These are phyloP conservation scores for Poecilia gillii DNA, from an alignment of 2,797 vertebrate species.

Conservation along the genomic window DNA sequence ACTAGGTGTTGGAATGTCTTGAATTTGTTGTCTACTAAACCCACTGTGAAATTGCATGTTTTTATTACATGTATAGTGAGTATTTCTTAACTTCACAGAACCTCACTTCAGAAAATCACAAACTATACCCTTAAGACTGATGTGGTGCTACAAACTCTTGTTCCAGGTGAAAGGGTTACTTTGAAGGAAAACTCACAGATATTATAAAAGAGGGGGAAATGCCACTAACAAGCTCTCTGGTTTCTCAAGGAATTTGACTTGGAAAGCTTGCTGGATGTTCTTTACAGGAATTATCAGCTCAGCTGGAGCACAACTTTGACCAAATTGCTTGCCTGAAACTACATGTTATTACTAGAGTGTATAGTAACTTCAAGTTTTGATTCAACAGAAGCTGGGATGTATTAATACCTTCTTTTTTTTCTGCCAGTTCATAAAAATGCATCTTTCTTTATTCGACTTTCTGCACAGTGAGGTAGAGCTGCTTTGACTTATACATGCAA, in stretches of 20 bases:
- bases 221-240: slow-evolving; percentile 29
- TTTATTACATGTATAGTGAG: background rate
- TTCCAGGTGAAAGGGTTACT: slow-evolving; percentile 26
- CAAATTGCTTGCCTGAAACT: slow-evolving; percentile 58
- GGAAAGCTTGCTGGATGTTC: slow-evolving; percentile 51
- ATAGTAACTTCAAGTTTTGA: slow-evolving; percentile 55
- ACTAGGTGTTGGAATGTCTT: background rate
- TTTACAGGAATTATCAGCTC: slow-evolving; percentile 61
- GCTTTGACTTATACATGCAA: slow-evolving; percentile 26
- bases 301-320: slow-evolving; percentile 55
- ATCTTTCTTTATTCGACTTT: slow-evolving; percentile 33
- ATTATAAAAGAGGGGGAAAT: slow-evolving; percentile 12
- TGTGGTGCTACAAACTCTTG: slow-evolving; percentile 15
- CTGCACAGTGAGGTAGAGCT: slow-evolving; percentile 31
- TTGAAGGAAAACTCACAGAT: slow-evolving; percentile 27
- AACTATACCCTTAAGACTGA: slow-evolving; percentile 6
- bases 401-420: slow-evolving; percentile 37
- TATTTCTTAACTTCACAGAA: background rate
- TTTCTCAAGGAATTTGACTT: slow-evolving; percentile 41
- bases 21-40: background rate
- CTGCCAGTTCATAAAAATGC: slow-evolving; percentile 17
- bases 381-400: slow-evolving; percentile 48
- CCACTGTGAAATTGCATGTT: background rate
- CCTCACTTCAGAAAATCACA: background rate
- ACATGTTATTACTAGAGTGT: slow-evolving; percentile 48